Evolutionary conservation across 2,113 vertebrate genomes (phyloP).

Genomic region (Centropus unirufus): DNA sequence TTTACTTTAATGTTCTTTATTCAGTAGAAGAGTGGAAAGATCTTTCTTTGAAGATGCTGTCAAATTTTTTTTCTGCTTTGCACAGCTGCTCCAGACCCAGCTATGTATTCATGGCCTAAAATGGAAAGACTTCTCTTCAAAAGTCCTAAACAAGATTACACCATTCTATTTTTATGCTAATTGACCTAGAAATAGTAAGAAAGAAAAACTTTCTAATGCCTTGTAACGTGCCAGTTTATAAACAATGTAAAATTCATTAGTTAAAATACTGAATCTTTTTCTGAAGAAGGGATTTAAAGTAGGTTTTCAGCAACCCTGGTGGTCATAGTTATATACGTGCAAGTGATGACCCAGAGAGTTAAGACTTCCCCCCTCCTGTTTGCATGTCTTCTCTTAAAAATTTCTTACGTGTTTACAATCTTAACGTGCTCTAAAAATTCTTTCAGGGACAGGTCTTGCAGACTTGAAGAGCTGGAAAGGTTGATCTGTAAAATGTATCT

Average conservation of each 20-base stretch:
- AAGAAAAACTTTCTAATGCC: not conserved
- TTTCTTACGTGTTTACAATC: not conserved
- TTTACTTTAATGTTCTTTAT: not conserved
- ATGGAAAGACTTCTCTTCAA: not conserved
- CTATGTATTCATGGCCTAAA: not conserved
- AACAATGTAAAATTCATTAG: not conserved
- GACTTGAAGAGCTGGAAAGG: not conserved
- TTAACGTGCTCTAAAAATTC: not conserved
- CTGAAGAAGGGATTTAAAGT: not conserved
- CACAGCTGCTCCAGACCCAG: not conserved
- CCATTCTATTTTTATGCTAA: conserved; percentile 11
- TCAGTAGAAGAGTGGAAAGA: not conserved
- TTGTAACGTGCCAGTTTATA: not conserved
- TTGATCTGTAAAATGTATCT: not conserved
- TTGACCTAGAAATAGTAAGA: not conserved
- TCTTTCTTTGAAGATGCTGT: not conserved
- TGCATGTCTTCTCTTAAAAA: not conserved
- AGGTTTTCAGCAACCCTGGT: not conserved
- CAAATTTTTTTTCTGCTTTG: not conserved
- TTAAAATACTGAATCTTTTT: not conserved
- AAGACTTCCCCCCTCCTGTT: not conserved
- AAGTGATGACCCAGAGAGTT: not conserved
- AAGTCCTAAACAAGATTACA: not conserved
- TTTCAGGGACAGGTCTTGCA: not conserved
- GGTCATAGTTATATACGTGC: not conserved